Evolutionary conservation across 2,797 vertebrate species (phyloP).

Genomic region (Otolemur crassicaudatus): DNA sequence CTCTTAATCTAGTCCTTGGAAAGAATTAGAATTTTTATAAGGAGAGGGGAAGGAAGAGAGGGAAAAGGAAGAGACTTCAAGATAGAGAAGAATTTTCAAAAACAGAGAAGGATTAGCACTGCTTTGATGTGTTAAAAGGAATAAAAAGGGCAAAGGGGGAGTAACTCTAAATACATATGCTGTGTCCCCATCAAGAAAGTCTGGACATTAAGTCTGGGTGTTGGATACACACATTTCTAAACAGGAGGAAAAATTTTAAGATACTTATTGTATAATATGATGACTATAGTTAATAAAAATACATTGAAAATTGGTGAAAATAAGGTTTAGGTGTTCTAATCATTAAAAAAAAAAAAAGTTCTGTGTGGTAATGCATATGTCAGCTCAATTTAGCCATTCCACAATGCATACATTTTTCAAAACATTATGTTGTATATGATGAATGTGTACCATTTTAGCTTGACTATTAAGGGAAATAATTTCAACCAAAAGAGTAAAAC

Average conservation of each 20-base stretch:
- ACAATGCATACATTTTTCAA: not conserved
- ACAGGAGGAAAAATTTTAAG: not conserved
- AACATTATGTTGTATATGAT: not conserved
- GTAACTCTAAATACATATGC: accelerated
- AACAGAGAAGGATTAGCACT: not conserved
- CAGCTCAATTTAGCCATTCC: not conserved
- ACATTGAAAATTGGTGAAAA: not conserved
- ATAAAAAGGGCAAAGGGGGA: not conserved
- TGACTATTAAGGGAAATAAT: not conserved
- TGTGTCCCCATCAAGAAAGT: not conserved
- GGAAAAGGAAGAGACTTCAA: not conserved
- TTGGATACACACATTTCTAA: not conserved
- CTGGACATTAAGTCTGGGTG: not conserved
- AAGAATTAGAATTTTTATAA: not conserved
- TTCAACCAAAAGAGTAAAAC: not conserved
- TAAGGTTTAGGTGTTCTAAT: not conserved
- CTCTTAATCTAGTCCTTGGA: not conserved
- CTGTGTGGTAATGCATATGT: not conserved
- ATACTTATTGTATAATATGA: not conserved
- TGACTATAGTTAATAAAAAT: not conserved
- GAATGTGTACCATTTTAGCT: not conserved
- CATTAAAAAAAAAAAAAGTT: not conserved
- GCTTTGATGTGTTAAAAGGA: not conserved
- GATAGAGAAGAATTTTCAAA: not conserved
- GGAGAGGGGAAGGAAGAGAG: not conserved